phyloP scores from a whole-genome alignment of 2,797 vertebrate species.

The Megalops cyprinoides region DNA sequence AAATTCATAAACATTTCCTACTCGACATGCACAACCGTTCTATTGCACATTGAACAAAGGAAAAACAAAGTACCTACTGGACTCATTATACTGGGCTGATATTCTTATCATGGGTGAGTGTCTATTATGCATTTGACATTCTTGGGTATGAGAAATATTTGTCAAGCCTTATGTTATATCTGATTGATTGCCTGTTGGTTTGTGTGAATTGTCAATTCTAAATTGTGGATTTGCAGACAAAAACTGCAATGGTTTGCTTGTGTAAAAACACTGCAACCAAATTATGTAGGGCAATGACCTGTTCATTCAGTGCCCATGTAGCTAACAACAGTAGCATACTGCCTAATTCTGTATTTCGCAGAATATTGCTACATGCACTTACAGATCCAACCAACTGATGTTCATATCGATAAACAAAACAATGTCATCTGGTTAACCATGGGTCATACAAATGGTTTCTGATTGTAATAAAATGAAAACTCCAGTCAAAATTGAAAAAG shows the following conservation, averaged over 20 bases:
- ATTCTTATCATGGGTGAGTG: conserved; percentile 55
- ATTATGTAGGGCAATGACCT: neutral
- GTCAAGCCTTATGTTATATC: too few species aligned
- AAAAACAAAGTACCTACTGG: neutral
- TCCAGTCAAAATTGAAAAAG: neutral
- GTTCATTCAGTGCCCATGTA: neutral
- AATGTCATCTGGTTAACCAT: neutral
- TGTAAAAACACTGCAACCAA: neutral
- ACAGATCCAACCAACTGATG: too few species aligned
- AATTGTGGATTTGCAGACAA: neutral
- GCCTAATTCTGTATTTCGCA: neutral
- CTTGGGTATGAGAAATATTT: neutral
- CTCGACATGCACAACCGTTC: neutral
- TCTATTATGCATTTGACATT: neutral
- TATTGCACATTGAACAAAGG: neutral
- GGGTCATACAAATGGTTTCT: too few species aligned
- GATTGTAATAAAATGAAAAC: too few species aligned
- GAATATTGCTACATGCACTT: neutral
- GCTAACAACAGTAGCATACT: neutral
- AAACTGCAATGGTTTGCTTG: neutral
- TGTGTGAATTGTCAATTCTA: neutral
- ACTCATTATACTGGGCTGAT: conserved; percentile 42
- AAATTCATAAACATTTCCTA: neutral
- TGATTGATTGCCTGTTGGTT: neutral
- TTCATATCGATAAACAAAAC: too few species aligned